Evolutionary conservation across 2,797 vertebrate genomes (phyloP), one percentile per base, ranked within the genome.

Genomic region (Esox lucius): DNA sequence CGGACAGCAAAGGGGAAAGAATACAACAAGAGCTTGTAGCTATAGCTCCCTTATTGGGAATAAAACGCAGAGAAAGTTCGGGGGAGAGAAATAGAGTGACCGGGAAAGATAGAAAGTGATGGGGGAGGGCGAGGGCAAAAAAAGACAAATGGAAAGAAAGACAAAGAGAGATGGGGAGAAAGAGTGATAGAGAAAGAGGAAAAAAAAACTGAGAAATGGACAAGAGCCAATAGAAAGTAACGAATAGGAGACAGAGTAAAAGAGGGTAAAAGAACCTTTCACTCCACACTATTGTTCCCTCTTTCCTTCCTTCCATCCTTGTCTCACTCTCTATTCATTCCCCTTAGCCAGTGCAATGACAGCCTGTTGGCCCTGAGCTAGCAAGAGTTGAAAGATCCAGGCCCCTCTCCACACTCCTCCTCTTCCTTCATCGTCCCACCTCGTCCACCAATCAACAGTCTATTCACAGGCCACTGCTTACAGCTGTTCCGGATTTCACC

Each of bases 401-500:
- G 12, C 16, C 13, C 28, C 65, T 35, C 31, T 39, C 31, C n/a
- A 16, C 28, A 15, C 28, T 31, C 33, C 65, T 66, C 28, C 31
- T 28, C 3, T 51, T 68, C 71, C 74, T 68, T 61, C 22, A 71
- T 71, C 66, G 19, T 72, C 73, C 28, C 75, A 33, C 75, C 77
- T 75, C 71, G 51, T 53, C 70, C 70, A 75, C 68, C 22, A 79
- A 80, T 77, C 76, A 72, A 62, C 56, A 75, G 24, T 71, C 35
- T 71, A 48, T 78, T 81, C 74, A 77, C 69, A 70, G 68, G 66
- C 73, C 70, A 51, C 62, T 19, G 77, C 69, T 67, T 74, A 80
- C 84, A 85, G 80, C 83, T 78, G 85, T 72, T 73, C 64, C 70
- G 70, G 62, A 85, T 82, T 86, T 77, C 17, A 51, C 26, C 16